Evolutionary conservation across 2,797 vertebrate genomes (phyloP).

Genomic region (Channa striata): DNA sequence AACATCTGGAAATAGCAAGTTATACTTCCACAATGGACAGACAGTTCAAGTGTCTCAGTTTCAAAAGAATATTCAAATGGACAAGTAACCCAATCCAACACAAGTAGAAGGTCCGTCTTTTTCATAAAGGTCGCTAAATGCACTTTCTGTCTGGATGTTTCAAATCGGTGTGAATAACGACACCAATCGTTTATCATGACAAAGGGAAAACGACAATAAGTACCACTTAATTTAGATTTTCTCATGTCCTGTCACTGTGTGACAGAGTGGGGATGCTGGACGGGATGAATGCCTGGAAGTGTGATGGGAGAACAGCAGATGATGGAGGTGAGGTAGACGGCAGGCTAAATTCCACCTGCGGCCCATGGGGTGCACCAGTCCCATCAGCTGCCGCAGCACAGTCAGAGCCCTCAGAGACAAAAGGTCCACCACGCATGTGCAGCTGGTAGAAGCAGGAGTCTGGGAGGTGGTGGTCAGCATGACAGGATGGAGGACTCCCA

Average conservation of each 20-base stretch:
- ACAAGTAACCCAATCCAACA: neutral
- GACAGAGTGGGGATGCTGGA: slow-evolving; percentile 78
- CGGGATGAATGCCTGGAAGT: slow-evolving; percentile 84
- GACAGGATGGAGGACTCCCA: slow-evolving; percentile 55
- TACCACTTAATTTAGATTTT: slow-evolving; percentile 17
- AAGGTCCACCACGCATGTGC: slow-evolving; percentile 65
- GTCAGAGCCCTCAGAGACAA: slow-evolving; percentile 64
- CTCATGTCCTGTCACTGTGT: slow-evolving; percentile 82
- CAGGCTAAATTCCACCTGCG: slow-evolving; percentile 86
- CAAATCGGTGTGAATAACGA: slow-evolving; percentile 10
- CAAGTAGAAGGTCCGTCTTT: slow-evolving; percentile 43
- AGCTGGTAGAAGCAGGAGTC: slow-evolving; percentile 81
- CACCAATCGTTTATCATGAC: neutral
- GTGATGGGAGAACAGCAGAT: slow-evolving; percentile 81
- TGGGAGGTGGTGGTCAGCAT: slow-evolving; percentile 43
- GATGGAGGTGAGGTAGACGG: slow-evolving; percentile 69
- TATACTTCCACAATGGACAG: slow-evolving; percentile 37
- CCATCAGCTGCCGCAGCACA: slow-evolving; percentile 22
- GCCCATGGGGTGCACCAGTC: slow-evolving; percentile 63
- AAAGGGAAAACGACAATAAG: slow-evolving; percentile 15
- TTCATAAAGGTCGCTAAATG: slow-evolving; percentile 36
- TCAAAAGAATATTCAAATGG: slow-evolving; percentile 36
- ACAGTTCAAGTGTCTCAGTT: slow-evolving; percentile 44
- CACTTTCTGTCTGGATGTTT: slow-evolving; percentile 47
- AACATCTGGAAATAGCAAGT: slow-evolving; percentile 38